Evolutionary conservation across 2,797 vertebrate species (phyloP), one percentile per base, ranked within the genome.

Genomic region (Babyrousa celebensis): DNA sequence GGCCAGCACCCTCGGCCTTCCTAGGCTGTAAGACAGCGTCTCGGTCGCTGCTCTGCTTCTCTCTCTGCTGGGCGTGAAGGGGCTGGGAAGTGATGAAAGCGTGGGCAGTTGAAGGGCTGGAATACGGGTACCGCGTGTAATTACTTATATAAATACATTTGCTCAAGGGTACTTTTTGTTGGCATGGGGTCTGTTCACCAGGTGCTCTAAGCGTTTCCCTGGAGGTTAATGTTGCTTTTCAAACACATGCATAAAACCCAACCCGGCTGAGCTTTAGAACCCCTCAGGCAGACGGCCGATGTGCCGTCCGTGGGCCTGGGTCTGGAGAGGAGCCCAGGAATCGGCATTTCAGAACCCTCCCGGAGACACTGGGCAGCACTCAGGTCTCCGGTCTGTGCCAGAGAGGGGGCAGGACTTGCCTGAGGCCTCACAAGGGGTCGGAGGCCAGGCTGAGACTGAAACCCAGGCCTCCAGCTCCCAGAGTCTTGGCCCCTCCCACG

Each of bases 121-220:
- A 32, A 2, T 67, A 17, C 56, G 32, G 27, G n/a, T 29, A 29
- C 9, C 54, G 3, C 17, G 27, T 43, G 8, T 62, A 79, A 27
- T 79, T n/a, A 58, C 14, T 15, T 56, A 10, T 18, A 36, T 27
- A 68, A 83, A 67, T 58, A 18, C 56, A 7, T 86, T 84, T 87
- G 89, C 68, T 87, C 72, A 36, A 25, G 20, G 48, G 1, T 20
- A 68, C 5, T 91, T 83, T 96, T 79, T 32, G 58, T 89, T 91
- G 70, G 58, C 67, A 12, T 63, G 52, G 65, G 72, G 20, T 16
- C 40, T 48, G 21, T 18, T 18, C 68, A 54, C 10, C 54, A 68
- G 65, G 54, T 36, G 60, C 58, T 77, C 62, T n/a, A 89, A 80
- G 74, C 63, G 65, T 91, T 77, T 95, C 12, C 52, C n/a, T 75